Conservation (phyloP, 2,113 vertebrate genomes). For the Tragelaphus buxtoni region DNA sequence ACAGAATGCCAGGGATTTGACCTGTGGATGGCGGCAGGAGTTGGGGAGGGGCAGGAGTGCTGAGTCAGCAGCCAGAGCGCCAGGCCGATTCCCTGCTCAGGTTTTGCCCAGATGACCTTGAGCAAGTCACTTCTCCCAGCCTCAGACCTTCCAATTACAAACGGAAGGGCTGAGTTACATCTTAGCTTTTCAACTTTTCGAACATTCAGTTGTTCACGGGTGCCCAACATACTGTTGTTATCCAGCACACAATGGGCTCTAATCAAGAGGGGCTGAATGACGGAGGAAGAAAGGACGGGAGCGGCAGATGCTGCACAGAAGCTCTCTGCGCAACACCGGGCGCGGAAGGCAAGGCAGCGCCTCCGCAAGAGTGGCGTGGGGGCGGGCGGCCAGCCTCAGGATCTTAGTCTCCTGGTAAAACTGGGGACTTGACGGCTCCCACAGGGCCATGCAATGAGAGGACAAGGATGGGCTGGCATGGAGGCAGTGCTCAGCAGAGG, state of each 20-base stretch:
- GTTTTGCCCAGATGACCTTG: neutral
- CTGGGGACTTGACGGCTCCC: neutral
- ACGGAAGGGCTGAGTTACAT: neutral
- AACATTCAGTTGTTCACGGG: accelerated
- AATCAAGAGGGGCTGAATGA: neutral
- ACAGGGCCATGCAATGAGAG: accelerated
- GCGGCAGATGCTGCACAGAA: accelerated
- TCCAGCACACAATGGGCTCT: neutral
- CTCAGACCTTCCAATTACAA: neutral
- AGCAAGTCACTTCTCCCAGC: neutral
- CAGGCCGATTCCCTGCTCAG: neutral
- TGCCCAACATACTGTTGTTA: accelerated
- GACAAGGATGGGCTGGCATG: accelerated
- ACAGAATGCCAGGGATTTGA: neutral
- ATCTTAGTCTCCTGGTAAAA: neutral
- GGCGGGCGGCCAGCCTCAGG: neutral
- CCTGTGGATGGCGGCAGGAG: accelerated
- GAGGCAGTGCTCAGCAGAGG: accelerated
- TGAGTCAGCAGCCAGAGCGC: neutral
- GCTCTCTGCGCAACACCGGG: accelerated
- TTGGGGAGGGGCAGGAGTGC: neutral
- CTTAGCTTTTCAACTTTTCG: neutral
- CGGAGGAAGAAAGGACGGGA: neutral
- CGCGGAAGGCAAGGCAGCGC: accelerated
- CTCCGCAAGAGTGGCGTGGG: accelerated